Evolutionary conservation across 2,888 invertebrate genomes (phyloP).

Genomic region (Nomada fabriciana): DNA sequence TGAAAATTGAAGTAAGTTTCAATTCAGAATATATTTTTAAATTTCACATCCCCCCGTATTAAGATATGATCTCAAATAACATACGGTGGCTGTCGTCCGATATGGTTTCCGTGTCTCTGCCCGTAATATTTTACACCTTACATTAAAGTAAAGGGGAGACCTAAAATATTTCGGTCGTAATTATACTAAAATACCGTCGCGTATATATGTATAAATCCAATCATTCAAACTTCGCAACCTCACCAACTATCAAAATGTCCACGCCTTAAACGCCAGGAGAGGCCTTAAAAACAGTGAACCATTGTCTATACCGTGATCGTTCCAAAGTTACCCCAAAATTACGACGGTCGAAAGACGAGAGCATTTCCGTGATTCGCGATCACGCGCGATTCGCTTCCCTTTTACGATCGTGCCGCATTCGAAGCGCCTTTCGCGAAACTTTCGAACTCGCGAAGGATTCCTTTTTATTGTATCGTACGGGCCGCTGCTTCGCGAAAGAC

Average conservation of each 20-base stretch:
- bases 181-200: too few species aligned
- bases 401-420: constrained; percentile 16
- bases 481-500: constrained; percentile 30
- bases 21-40: too few species aligned
- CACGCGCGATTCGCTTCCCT: background rate
- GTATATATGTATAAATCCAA: too few species aligned
- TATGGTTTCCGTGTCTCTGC: too few species aligned
- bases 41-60: too few species aligned
- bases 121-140: too few species aligned
- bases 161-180: too few species aligned
- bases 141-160: too few species aligned
- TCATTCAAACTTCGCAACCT: background rate
- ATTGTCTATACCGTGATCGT: background rate
- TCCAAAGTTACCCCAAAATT: background rate
- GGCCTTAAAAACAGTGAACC: background rate
- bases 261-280: background rate
- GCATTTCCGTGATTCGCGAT: constrained; percentile 38
- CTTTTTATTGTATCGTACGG: constrained; percentile 38
- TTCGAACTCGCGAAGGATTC: constrained; percentile 12
- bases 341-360: constrained; percentile 16
- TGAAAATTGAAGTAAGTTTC: too few species aligned
- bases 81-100: too few species aligned
- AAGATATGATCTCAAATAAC: too few species aligned
- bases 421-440: constrained; percentile 12
- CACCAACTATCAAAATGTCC: background rate